Evolutionary conservation across 2,113 vertebrate species (phyloP), one percentile per base, ranked within the genome.

Genomic region (Oncorhynchus kisutch): DNA sequence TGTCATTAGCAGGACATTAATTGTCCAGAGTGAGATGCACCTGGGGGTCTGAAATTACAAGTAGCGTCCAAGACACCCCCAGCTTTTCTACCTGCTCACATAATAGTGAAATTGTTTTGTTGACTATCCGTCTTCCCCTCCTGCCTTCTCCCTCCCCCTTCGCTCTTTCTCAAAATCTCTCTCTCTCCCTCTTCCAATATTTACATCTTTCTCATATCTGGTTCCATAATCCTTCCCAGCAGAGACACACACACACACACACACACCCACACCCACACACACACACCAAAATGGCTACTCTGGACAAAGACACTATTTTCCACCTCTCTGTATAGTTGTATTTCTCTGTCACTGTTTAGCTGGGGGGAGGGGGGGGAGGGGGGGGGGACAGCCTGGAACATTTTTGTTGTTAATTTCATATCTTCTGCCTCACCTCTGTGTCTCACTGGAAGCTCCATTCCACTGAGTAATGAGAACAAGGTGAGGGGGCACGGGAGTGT

Each of bases 401-500:
- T 72, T 62, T 16, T 18, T 24, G 54, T 68, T 65, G 69, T 81
- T 70, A 77, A 80, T 81, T 74, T 73, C 75, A 34, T 75, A 84
- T 78, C 54, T 59, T 62, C 51, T 71, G 39, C 62, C 68, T 75
- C 34, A 4, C 71, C 67, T 69, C 60, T 18, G 66, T 64, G 67
- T 75, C 82, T 84, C 48, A 71, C 71, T 79, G 81, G 72, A 83
- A 76, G 78, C 81, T 78, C 81, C 83, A 76, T 73, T 82, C 76
- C 24, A 70, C 65, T 84, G 84, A 89, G 81, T 92, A 93, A 91
- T 91, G 88, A 92, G 89, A 85, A 84, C 66, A 75, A 81, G 88
- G 88, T 92, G 84, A 91, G 82, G 81, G 82, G 91, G 79, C 86
- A 90, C 84, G 88, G 73, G 84, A 92, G 88, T 89, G 88, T 90